A percentile compares a stretch with the other conserved stretches of the same genome.
Conservation (phyloP, 2,797 vertebrate species). For the Muraenolepis orangiensis region DNA sequence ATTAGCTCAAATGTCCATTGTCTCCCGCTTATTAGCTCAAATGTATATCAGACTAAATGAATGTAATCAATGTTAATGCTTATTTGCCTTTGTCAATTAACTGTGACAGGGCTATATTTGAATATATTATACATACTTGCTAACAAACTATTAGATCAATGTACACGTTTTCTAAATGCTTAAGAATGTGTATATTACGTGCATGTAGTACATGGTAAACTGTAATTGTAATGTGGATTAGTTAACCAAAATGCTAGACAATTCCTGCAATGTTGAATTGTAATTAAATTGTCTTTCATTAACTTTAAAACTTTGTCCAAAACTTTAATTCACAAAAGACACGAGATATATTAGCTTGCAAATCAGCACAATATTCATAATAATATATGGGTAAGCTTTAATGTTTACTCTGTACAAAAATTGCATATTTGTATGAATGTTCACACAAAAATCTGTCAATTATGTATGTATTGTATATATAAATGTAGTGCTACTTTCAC, state of each 20-base stretch:
- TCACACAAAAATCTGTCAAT: not conserved
- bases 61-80: conserved; percentile 1
- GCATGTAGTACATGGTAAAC: not conserved
- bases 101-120: not conserved
- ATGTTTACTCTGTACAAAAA: not conserved
- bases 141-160: not conserved
- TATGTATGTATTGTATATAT: not conserved
- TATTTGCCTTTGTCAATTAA: not conserved
- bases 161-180: not conserved
- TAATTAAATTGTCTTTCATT: not conserved
- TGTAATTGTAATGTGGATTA: not conserved
- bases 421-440: not conserved
- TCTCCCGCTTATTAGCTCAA: not conserved
- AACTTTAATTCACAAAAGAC: not conserved
- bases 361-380: not conserved
- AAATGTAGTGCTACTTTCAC: not conserved
- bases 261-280: not conserved
- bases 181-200: not conserved
- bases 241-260: not conserved
- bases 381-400: not conserved
- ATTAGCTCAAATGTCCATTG: not conserved
- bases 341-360: not conserved
- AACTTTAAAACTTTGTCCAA: not conserved
- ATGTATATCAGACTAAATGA: not conserved
- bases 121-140: not conserved